These are phyloP conservation scores for Lophotriccus pileatus DNA, from an alignment of 2,797 vertebrate genomes.

Conservation along the genomic window DNA sequence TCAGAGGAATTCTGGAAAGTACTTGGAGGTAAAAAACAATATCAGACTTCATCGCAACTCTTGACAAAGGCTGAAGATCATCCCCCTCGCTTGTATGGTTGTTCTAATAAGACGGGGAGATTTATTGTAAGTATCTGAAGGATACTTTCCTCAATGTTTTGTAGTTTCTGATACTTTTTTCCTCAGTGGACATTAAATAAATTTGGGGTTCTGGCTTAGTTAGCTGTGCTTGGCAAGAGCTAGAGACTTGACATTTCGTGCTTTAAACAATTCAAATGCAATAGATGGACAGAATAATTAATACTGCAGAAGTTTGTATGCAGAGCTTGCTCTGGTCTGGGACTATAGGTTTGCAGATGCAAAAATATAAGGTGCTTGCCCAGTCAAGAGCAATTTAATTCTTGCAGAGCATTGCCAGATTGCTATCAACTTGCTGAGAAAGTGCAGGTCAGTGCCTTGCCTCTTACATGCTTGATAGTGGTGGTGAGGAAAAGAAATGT, in stretches of 20 bases:
- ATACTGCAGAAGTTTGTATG: background rate
- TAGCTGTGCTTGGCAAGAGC: background rate
- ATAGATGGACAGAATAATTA: background rate
- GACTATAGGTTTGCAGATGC: background rate
- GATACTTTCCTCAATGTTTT: background rate
- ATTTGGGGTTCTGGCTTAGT: background rate
- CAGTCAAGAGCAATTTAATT: background rate
- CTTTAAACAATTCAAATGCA: background rate
- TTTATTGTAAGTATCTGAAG: slow-evolving; percentile 80
- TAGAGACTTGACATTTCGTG: background rate
- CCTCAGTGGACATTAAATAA: background rate
- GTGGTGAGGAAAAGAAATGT: background rate
- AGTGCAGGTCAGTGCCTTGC: background rate
- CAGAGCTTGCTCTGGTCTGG: background rate
- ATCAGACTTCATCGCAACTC: slow-evolving; percentile 86
- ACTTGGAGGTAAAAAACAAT: slow-evolving; percentile 82
- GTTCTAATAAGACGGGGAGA: slow-evolving; percentile 89
- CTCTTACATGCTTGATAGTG: background rate
- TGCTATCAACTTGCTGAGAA: background rate
- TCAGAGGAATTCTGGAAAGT: slow-evolving; percentile 84
- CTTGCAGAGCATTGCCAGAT: background rate
- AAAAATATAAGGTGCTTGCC: background rate
- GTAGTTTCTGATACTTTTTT: background rate
- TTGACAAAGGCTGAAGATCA: slow-evolving; percentile 73
- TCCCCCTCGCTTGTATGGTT: slow-evolving; percentile 84